Evolutionary conservation across 2,888 invertebrate genomes (phyloP).

Genomic region (Drosophila phalerata): DNA sequence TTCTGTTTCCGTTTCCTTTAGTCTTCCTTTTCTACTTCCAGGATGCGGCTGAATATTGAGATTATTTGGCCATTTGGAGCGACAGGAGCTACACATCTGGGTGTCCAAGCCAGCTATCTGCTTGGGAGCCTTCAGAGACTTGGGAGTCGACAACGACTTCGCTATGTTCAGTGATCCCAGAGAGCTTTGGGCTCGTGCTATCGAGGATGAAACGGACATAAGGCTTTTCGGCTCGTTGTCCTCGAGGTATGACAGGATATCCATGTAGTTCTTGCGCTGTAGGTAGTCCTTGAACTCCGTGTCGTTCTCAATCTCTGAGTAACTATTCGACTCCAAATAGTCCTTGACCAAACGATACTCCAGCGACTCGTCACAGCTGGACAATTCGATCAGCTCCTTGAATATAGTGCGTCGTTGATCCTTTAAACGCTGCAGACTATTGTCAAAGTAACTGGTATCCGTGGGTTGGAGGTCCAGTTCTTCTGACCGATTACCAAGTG

Average conservation of each 20-base stretch:
- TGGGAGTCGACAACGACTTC: conserved; percentile 80
- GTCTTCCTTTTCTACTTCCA: conserved; percentile 7
- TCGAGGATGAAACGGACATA: conserved; percentile 74
- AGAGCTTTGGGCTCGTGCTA: conserved; percentile 81
- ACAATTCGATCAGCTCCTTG: conserved; percentile 81
- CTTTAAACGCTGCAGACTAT: conserved; percentile 75
- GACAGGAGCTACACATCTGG: conserved; percentile 71
- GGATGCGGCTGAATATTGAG: not conserved
- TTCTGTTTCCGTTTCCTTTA: not conserved
- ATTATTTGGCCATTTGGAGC: conserved; percentile 53
- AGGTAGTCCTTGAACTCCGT: conserved; percentile 84
- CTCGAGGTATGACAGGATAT: conserved; percentile 83
- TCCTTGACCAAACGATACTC: conserved; percentile 84
- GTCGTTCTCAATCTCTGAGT: conserved; percentile 85
- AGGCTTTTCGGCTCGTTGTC: conserved; percentile 76
- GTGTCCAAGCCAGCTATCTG: conserved; percentile 57
- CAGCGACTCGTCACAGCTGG: conserved; percentile 84
- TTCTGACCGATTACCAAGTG: not conserved
- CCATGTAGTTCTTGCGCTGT: conserved; percentile 84
- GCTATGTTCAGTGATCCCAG: conserved; percentile 77
- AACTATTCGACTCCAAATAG: conserved; percentile 85
- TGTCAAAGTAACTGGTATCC: conserved; percentile 46
- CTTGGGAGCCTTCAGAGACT: conserved; percentile 70
- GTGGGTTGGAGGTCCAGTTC: not conserved
- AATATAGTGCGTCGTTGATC: conserved; percentile 81